These are phyloP conservation scores for Balaenoptera acutorostrata DNA, from an alignment of 2,113 vertebrate species.

Conservation along the genomic window DNA sequence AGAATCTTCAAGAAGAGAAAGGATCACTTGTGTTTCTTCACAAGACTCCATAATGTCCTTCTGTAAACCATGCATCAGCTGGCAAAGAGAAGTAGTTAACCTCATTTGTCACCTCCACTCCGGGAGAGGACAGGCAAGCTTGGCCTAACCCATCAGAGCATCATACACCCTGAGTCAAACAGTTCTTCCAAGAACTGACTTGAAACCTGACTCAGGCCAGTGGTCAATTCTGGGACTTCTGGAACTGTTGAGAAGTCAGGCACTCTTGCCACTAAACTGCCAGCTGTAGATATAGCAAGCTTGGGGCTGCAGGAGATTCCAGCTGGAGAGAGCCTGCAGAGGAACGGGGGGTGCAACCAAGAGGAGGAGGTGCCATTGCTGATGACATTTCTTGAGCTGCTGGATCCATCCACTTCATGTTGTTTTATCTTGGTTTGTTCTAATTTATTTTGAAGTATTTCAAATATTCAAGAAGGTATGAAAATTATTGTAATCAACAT, in stretches of 20 bases:
- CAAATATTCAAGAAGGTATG: not conserved
- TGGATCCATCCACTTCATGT: not conserved
- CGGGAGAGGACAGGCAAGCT: accelerated
- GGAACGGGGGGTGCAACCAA: not conserved
- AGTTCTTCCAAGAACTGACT: not conserved
- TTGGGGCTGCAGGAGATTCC: not conserved
- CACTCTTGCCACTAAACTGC: not conserved
- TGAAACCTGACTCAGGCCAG: not conserved
- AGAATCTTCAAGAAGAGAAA: not conserved
- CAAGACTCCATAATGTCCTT: not conserved
- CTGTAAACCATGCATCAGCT: not conserved
- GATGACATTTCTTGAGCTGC: not conserved
- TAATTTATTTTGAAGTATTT: not conserved
- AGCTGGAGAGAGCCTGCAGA: not conserved
- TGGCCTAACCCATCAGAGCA: not conserved
- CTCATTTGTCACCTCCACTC: not conserved
- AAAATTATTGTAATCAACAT: not conserved
- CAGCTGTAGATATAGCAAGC: not conserved
- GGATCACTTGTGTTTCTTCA: not conserved
- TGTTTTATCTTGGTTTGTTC: not conserved
- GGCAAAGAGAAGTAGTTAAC: not conserved
- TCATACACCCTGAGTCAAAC: accelerated
- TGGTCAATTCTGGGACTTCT: not conserved
- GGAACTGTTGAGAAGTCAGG: not conserved
- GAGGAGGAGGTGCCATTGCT: not conserved